Percentiles rank a stretch among this genome's conserved stretches.
These are phyloP conservation scores for Eilema caniola DNA, from an alignment of 2,888 invertebrate genomes.

Conservation along the genomic window DNA sequence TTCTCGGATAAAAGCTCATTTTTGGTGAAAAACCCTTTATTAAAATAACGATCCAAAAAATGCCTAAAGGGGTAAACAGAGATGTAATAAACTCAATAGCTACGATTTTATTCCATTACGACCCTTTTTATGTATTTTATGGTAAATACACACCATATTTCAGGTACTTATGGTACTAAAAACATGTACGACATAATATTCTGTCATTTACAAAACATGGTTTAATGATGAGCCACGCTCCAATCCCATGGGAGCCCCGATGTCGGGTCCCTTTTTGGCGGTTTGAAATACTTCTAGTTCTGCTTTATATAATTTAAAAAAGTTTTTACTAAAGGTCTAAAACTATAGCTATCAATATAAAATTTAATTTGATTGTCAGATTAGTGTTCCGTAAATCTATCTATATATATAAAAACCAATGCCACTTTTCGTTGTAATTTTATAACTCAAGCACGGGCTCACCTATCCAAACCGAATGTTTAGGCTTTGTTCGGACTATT, in stretches of 20 bases:
- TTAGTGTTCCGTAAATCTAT: no score
- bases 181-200: not conserved
- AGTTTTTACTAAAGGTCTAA: no score
- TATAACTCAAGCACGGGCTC: no score
- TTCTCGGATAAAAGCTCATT: not conserved
- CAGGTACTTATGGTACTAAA: constrained; percentile 4
- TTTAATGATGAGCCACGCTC: not conserved
- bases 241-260: not conserved
- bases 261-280: not conserved
- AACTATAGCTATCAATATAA: no score
- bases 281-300: not conserved
- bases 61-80: not conserved
- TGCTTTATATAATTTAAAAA: not conserved
- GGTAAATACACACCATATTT: not conserved
- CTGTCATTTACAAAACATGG: constrained; percentile 4
- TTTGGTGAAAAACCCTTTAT: not conserved
- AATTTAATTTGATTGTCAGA: no score
- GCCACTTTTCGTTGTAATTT: no score
- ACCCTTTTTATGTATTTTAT: constrained; percentile 2
- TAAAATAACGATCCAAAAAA: not conserved
- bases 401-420: no score
- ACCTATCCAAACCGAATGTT: no score
- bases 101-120: constrained; percentile 1
- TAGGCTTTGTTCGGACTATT: no score
- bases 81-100: not conserved